phyloP scores from a whole-genome alignment of 2,888 invertebrate genomes.

The Elaeidobius kamerunicus region DNA sequence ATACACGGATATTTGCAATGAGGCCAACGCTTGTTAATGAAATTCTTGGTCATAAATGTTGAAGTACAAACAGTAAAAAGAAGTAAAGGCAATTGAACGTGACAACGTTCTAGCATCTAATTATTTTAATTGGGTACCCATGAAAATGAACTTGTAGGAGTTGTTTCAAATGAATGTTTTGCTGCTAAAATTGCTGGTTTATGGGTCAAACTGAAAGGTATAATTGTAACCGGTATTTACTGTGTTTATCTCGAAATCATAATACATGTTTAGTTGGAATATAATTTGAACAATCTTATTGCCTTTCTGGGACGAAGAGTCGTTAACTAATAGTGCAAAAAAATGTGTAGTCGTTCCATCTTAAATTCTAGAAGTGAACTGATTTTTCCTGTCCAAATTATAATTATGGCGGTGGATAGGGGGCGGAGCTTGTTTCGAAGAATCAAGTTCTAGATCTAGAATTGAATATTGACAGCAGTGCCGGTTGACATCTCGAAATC shows the following conservation, averaged over 20 bases:
- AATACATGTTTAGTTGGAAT: neutral
- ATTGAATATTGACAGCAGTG: no score
- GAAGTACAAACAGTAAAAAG: slow-evolving; percentile 8
- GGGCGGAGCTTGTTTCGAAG: no score
- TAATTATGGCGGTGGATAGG: no score
- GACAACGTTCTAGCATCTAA: slow-evolving; percentile 11
- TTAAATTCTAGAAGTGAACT: no score
- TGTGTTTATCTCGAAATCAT: neutral
- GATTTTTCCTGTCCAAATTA: no score
- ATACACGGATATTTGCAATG: slow-evolving; percentile 1
- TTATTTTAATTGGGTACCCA: slow-evolving; percentile 17
- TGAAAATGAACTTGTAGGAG: slow-evolving; percentile 12
- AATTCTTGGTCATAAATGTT: slow-evolving; percentile 7
- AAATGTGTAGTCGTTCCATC: no score
- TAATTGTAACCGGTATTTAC: neutral
- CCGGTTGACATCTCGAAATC: no score
- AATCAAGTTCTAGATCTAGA: no score
- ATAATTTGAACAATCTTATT: neutral
- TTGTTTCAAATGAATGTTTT: slow-evolving; percentile 10
- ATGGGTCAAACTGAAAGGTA: slow-evolving; percentile 3
- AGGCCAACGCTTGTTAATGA: slow-evolving; percentile 9
- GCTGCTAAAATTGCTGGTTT: slow-evolving; percentile 5
- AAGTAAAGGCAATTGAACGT: slow-evolving; percentile 10
- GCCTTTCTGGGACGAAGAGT: neutral
- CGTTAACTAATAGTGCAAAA: no score